Evolutionary conservation across 2,797 vertebrate species (phyloP).

Genomic region (Sciurus carolinensis): DNA sequence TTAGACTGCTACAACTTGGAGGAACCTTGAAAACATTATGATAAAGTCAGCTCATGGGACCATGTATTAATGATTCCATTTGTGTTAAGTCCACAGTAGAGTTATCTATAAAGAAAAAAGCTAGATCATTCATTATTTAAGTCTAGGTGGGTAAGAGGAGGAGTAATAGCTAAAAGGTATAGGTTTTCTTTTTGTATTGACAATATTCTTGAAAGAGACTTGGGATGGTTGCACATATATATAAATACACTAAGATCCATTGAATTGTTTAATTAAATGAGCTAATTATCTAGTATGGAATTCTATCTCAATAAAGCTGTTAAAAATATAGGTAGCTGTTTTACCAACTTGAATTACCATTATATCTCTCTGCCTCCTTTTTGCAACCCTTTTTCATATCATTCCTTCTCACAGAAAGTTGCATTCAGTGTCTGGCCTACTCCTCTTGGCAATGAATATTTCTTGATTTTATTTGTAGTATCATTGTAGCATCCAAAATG

Average conservation of each 20-base stretch:
- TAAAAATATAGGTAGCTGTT: neutral
- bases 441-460: neutral
- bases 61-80: neutral
- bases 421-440: neutral
- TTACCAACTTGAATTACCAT: neutral
- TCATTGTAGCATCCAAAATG: too few relatives aligned
- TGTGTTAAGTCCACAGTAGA: neutral
- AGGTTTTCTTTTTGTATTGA: neutral
- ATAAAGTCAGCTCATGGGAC: neutral
- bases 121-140: neutral
- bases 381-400: neutral
- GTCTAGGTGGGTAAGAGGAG: neutral
- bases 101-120: neutral
- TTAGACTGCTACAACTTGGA: neutral
- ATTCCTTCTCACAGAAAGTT: neutral
- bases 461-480: neutral
- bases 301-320: neutral
- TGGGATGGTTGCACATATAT: too few relatives aligned
- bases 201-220: too few relatives aligned
- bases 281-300: neutral
- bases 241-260: too few relatives aligned
- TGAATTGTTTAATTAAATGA: neutral
- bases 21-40: neutral
- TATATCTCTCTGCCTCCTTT: neutral
- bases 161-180: neutral